Conservation (phyloP, 1,140 invertebrate species). For the Achatina immaculata region DNA sequence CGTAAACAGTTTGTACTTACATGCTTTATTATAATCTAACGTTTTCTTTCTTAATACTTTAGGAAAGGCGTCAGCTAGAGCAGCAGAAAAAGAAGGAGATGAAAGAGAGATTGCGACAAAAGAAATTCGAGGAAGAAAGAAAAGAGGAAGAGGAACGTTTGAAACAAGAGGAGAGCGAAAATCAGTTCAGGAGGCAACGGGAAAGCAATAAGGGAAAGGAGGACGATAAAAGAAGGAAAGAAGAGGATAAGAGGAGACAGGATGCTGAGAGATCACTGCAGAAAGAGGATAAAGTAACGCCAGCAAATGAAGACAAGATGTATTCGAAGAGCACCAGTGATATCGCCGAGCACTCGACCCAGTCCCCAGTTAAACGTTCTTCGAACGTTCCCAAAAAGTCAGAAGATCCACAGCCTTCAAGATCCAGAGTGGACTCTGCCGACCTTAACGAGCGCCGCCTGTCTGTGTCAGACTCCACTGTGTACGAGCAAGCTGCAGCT, state of each 20-base stretch:
- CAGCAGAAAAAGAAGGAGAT: conserved; percentile 40
- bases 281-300: conserved; percentile 37
- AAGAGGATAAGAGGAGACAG: conserved; percentile 48
- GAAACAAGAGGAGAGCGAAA: too few relatives aligned
- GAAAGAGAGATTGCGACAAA: conserved; percentile 38
- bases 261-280: conserved; percentile 15
- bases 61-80: conserved; percentile 48
- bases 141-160: conserved; percentile 43
- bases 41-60: conserved; percentile 39
- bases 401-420: conserved; percentile 43
- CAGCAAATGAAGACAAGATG: conserved; percentile 44
- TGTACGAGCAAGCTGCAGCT: conserved; percentile 39
- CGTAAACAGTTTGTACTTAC: too few relatives aligned
- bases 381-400: conserved; percentile 1
- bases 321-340: conserved; percentile 17
- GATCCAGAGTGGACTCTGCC: conserved; percentile 37
- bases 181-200: too few relatives aligned
- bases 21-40: too few relatives aligned
- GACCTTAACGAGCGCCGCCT: conserved; percentile 6
- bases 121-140: conserved; percentile 33
- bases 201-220: conserved; percentile 38
- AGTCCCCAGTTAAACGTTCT: background rate
- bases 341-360: background rate
- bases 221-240: conserved; percentile 47
- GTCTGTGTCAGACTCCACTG: conserved; percentile 25